Evolutionary conservation across 2,113 vertebrate species (phyloP), one percentile per base, ranked within the genome.

Genomic region (Cinclus cinclus): DNA sequence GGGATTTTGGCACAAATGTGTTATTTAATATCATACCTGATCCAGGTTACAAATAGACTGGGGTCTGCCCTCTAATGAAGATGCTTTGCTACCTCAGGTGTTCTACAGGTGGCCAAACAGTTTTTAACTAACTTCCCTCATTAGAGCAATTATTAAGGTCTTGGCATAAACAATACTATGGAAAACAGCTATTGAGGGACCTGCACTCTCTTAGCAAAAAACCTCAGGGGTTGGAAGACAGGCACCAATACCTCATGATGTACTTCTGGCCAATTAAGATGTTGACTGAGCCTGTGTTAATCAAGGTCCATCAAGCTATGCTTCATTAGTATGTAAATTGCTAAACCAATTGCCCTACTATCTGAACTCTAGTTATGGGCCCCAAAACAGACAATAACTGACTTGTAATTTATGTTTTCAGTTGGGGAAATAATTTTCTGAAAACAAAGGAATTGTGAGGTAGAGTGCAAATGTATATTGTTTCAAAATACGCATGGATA

Each of bases 261-360:
- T 95, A 81, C 95, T 96, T 94, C 96, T 76, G 92, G 89, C 92
- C 98, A 98, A 98, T 98, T 98, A 98, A 97, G 95, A 97, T 98
- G 95, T 98, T 98, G 97, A 97, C 95, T 94, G 95, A 97, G 84
- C 92, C 92, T 94, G 71, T 74, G 53, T 96, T 98, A 98, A 98
- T 97, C 97, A 97, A 92, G 85, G 91, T 95, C 96, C 91, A 97
- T 94, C 97, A 97, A 95, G 95, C 95, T 97, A 86, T 91, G 92
- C 94, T 97, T 97, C 95, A 98, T 98, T 98, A 97, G 95, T 96
- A 98, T 97, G 92, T 95, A 98, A 98, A 98, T 98, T 97, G 94
- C 94, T 96, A 97, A 97, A 97, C 69, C 94, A 98, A 97, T 92
- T 97, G 94, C 96, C 90, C 91, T 96, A 71, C 95, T 98, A 98